Evolutionary conservation across 2,797 vertebrate species (phyloP), one percentile per base, ranked within the genome.

Genomic region (Characodon lateralis): DNA sequence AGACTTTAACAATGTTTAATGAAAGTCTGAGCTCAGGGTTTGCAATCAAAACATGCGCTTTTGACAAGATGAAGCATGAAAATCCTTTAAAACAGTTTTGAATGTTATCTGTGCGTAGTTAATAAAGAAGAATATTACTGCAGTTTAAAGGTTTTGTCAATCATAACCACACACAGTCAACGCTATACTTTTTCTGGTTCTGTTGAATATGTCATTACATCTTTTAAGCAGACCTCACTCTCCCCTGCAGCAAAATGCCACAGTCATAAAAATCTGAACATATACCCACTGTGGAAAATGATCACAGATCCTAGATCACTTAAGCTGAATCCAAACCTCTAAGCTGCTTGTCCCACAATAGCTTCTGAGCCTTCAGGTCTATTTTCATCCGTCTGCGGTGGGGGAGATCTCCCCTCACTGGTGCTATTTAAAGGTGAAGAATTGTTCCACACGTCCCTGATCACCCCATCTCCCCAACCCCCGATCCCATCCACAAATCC

Each of bases 371-470:
- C 87, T 84, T 77, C 43, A 9, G 81, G 78, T 91, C 85, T 92
- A 91, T 94, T 94, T 94, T 85, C 78, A 84, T 79, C 69, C 72
- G 66, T 82, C 86, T 86, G 85, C 59, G 3, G 78, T 71, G 75
- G 76, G 87, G 79, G 59, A 12, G 56, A 75, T 90, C 80, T 87
- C 75, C 87, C 88, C 56, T 68, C 85, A 56, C 83, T 1, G 71
- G 73, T 80, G 87, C 92, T 94, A 95, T 95, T 94, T 94, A 92
- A 90, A 95, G 91, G 72, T 77, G 72, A 77, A 88, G 91, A 91
- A 92, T 91, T 90, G 89, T 93, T 95, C 92, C 90, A 90, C 85
- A 78, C 70, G 88, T 73, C 75, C 46, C 78, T 72, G 79, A 77
- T 89, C 87, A 83, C 13, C 66, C 66, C 63, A 66, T 51, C 51